Conservation (phyloP, 2,888 invertebrate genomes). For the Galerucella calmariensis region DNA sequence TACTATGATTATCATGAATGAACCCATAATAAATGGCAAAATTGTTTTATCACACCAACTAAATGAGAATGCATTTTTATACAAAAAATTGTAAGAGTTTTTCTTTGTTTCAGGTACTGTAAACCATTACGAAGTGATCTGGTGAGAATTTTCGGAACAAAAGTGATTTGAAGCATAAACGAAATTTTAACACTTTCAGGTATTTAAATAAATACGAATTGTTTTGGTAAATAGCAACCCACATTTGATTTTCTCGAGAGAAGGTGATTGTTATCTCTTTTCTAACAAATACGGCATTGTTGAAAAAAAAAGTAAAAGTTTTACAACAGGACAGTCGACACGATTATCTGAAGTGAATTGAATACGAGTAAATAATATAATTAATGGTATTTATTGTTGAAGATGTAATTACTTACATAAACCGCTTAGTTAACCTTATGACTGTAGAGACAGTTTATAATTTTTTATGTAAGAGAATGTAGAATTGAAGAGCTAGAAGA, state of each 20-base stretch:
- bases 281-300: constrained; percentile 15
- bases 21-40: no score
- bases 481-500: no score
- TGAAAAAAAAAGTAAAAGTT: constrained; percentile 26
- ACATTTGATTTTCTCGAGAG: not conserved
- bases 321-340: not conserved
- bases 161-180: constrained; percentile 8
- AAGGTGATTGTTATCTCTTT: constrained; percentile 2
- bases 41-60: not conserved
- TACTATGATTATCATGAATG: no score
- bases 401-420: no score
- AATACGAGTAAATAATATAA: not conserved
- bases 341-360: constrained; percentile 13
- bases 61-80: not conserved
- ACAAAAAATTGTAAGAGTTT: constrained; percentile 21
- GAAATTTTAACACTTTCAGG: constrained; percentile 21
- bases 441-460: no score
- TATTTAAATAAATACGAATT: constrained; percentile 23
- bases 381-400: no score
- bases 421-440: no score
- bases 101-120: constrained; percentile 23
- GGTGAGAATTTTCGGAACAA: constrained; percentile 16
- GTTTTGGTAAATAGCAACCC: constrained; percentile 1
- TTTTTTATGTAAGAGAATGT: no score
- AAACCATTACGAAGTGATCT: not conserved